Conservation (phyloP, 35 echinoderm and acorn worm species). For the Acanthaster planci region DNA sequence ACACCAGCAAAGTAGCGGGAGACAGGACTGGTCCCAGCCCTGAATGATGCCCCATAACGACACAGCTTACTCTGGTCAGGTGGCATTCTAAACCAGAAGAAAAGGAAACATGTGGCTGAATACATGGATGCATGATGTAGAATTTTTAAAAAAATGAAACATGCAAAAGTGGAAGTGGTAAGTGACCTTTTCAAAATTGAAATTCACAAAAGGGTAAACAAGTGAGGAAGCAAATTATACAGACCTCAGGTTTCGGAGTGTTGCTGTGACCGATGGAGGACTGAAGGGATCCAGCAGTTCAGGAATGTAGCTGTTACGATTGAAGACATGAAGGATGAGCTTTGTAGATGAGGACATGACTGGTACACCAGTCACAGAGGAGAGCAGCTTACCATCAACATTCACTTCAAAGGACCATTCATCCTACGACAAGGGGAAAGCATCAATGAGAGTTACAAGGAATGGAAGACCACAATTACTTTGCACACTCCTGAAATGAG, state of each 20-base stretch:
- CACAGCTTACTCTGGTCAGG: conserved; percentile 8
- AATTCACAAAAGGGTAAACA: too few species aligned
- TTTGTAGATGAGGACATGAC: conserved; percentile 26
- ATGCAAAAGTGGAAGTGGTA: not conserved
- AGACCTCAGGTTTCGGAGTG: conserved; percentile 40
- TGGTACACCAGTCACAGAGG: conserved; percentile 12
- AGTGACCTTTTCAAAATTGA: too few species aligned
- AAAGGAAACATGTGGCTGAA: not conserved
- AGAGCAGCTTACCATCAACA: conserved; percentile 33
- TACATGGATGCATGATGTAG: not conserved
- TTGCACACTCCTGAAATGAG: too few species aligned
- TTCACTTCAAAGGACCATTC: conserved; percentile 20
- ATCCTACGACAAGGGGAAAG: not conserved
- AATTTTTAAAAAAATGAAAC: not conserved
- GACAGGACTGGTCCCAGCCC: not conserved
- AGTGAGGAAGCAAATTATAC: too few species aligned
- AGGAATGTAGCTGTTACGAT: conserved; percentile 27
- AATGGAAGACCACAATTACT: not conserved
- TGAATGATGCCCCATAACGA: conserved; percentile 40
- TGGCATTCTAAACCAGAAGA: not conserved
- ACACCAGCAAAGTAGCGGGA: conserved; percentile 29
- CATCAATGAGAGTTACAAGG: not conserved
- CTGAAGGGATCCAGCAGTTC: conserved; percentile 21
- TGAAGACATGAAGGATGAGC: conserved; percentile 50
- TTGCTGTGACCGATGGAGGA: conserved; percentile 16